phyloP scores from a whole-genome alignment of 1,140 invertebrate species.

The Linepithema humile region DNA sequence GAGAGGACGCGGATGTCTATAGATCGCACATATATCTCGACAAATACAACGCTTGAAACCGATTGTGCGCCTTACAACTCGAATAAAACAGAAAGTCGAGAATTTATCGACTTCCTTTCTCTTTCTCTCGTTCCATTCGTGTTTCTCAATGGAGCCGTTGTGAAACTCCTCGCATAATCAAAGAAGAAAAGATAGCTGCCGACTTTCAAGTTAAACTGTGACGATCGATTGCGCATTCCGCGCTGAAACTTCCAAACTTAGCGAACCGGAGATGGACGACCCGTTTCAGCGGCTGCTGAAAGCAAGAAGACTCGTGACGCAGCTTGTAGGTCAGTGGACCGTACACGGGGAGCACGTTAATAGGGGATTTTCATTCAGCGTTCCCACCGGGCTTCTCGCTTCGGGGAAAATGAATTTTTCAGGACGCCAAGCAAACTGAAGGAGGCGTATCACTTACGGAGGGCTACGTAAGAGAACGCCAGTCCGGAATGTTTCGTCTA shows the following conservation, averaged over 20 bases:
- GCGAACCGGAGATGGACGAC: slow-evolving; percentile 48
- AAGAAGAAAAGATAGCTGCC: not conserved
- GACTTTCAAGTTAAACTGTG: slow-evolving; percentile 43
- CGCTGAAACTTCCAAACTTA: slow-evolving; percentile 53
- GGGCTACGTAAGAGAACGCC: not conserved
- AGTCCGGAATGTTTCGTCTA: slow-evolving; percentile 18
- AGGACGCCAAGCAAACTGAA: not conserved
- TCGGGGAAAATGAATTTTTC: slow-evolving; percentile 64
- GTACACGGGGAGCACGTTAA: slow-evolving; percentile 15
- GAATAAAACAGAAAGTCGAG: not conserved
- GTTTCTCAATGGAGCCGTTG: not conserved
- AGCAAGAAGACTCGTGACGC: not conserved
- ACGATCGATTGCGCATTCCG: slow-evolving; percentile 53
- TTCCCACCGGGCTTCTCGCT: not conserved
- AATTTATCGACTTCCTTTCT: not conserved
- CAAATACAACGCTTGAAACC: not conserved
- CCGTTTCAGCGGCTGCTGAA: slow-evolving; percentile 2
- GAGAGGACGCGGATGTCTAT: not conserved
- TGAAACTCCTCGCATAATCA: slow-evolving; percentile 51
- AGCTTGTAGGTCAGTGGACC: slow-evolving; percentile 60
- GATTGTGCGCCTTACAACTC: slow-evolving; percentile 8
- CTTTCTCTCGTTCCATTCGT: not conserved
- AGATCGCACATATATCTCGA: not conserved
- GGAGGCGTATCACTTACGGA: not conserved
- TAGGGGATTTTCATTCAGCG: slow-evolving; percentile 51